Base-by-base conservation (phyloP, 2,797 vertebrate genomes). In the Sebastes goodei region DNA sequence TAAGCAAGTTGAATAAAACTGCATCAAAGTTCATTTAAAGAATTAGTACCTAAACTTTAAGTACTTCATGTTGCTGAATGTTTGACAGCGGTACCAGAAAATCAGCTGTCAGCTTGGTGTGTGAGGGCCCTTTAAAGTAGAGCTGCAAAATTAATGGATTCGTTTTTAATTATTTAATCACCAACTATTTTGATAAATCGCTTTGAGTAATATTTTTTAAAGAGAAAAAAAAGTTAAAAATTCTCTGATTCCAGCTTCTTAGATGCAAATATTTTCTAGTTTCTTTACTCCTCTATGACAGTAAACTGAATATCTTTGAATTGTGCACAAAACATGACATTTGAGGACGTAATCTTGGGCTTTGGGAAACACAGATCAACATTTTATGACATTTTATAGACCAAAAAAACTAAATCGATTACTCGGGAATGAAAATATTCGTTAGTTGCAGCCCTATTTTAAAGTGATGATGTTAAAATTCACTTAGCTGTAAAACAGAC, bases 171-270 rank as follows among this genome's bases (percentile, higher is more conserved):
- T 49, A 49, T 20, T 49, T 49, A 49, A 49, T 49, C 17, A 9
- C 17, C 46, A 49, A 20, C 46, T 49, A 49, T 49, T 49, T 20
- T 49, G 46, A 49, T 20, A 49, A 20, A 49, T 49, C 17, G 0
- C 7, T 20, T 49, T 20, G 46, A 49, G 46, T 49, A 0, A 49
- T 49, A 2, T 49, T 8, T 20, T 49, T 49, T 20, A 49, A 49
- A 49, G 3, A 0, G 5, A 49, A 20, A 49, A 9, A 49, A 49
- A 49, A 8, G 2, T 8, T 0, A 1, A n/a, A 42, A 7, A 42
- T 15, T 42, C 33, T 4, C 4, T 9, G 0, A 53, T 1, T 53
- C 20, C 49, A 53, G 20, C 4, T 53, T 52, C 49, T 52, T 53
- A 53, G 1, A 53, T 53, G 49, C 1, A 0, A 53, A 53, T 53